Base-by-base conservation (phyloP, 2,113 vertebrate species). In the Hemicordylus capensis region DNA sequence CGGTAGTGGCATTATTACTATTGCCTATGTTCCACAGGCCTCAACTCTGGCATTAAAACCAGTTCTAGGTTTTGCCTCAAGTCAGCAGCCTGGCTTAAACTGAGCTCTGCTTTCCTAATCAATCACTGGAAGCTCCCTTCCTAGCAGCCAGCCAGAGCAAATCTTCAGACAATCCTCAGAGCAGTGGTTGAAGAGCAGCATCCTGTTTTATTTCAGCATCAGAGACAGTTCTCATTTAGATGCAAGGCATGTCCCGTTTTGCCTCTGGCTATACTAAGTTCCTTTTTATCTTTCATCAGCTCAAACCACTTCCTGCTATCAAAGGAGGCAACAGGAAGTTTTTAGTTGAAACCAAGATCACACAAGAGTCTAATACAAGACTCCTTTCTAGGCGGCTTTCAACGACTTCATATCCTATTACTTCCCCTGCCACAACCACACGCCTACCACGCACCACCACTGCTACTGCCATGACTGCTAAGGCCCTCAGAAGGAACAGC, bases 281-380 rank as follows among this genome's bases (percentile, higher is more conserved):
- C 86, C 11, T 42, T 61, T 76, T 22, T 82, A 14, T 93, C 82
- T 86, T 48, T 5, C 83, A 91, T 74, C 80, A 99, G 98, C 92
- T 98, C 79, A 97, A 97, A 86, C 96, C 97, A 0, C 97, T 98
- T 94, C 95, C 98, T 75, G 96, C 94, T 69, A 93, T 96, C 86
- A 93, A 93, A 89, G 93, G 92, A 88, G 95, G 95, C 63, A 97
- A 95, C 89, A 94, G 93, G 88, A 98, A 97, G 78, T 96, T 97
- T 82, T 95, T 96, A 72, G 94, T 98, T 0, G 96, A 97, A 86
- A 97, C 97, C 8, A 97, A 94, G 58, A 91, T 95, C 48, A 90
- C 91, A 0, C 92, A 96, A 26, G 89, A 90, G 20, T 93, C 94
- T 46, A 95, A 93, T 44, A 93, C 92, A 48, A 96, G 97, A 92